Percentiles rank a stretch among this genome's conserved stretches.
Conservation (phyloP, 2,888 invertebrate species). For the Melipona beecheii region DNA sequence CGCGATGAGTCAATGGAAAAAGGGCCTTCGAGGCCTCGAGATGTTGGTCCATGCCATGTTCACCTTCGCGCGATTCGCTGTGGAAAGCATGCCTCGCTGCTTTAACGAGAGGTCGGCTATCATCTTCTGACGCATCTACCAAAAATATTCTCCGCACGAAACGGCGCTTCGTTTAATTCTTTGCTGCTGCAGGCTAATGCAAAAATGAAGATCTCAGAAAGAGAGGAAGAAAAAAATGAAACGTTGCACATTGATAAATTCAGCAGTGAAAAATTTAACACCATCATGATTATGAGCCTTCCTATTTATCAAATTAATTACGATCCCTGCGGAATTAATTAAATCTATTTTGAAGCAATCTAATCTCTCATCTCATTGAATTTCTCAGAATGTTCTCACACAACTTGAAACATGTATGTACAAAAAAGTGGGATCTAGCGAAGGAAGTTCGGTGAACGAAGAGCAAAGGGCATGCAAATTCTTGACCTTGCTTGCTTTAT, state of each 20-base stretch:
- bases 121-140: constrained; percentile 28
- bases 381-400: not conserved
- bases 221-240: too few relatives aligned
- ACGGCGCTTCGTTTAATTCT: not conserved
- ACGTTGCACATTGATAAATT: too few relatives aligned
- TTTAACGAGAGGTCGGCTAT: constrained; percentile 36
- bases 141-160: constrained; percentile 38
- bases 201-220: not conserved
- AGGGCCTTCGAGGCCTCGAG: constrained; percentile 34
- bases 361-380: not conserved
- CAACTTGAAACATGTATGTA: not conserved
- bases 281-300: not conserved
- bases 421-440: not conserved
- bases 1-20: constrained; percentile 58
- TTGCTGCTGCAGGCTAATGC: not conserved
- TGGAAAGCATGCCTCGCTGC: constrained; percentile 33
- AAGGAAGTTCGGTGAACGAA: not conserved
- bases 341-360: not conserved
- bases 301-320: not conserved
- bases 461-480: not conserved
- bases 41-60: not conserved
- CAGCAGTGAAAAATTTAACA: too few relatives aligned
- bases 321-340: not conserved
- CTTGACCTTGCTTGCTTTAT: constrained; percentile 7
- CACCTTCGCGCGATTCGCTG: constrained; percentile 30